These are phyloP conservation scores for Exocentrus adspersus DNA, from an alignment of 2,888 invertebrate genomes.

Conservation along the genomic window DNA sequence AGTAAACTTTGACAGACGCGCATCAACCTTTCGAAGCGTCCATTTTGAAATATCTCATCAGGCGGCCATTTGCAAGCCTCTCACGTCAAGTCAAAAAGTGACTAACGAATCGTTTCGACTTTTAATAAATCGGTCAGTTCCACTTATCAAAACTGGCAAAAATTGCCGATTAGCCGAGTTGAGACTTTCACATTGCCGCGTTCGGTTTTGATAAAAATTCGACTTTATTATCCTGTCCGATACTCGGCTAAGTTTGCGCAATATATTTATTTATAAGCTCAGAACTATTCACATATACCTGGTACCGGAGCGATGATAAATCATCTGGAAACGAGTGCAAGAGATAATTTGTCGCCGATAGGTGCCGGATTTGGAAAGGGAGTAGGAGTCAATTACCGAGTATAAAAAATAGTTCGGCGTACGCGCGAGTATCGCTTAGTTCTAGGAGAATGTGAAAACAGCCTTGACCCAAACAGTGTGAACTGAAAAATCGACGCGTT, in stretches of 20 bases:
- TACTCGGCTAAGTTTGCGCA: conserved; percentile 13
- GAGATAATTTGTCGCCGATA: conserved; percentile 19
- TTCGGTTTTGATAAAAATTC: too few species aligned
- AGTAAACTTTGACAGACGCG: conserved; percentile 54
- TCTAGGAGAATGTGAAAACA: conserved; percentile 19
- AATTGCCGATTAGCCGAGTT: not conserved
- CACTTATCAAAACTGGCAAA: too few species aligned
- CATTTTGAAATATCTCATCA: too few species aligned
- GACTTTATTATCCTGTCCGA: too few species aligned
- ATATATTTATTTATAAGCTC: conserved; percentile 22
- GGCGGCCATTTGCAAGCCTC: too few species aligned
- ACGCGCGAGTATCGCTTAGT: too few species aligned
- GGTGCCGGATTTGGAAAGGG: conserved; percentile 24
- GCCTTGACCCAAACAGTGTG: conserved; percentile 32
- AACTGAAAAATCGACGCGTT: conserved; percentile 15
- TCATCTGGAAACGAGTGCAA: conserved; percentile 8
- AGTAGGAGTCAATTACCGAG: conserved; percentile 7
- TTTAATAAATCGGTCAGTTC: too few species aligned
- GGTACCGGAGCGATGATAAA: too few species aligned
- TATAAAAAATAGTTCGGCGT: too few species aligned
- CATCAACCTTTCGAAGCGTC: too few species aligned
- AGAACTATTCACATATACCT: not conserved
- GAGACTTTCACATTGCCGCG: not conserved
- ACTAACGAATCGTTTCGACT: too few species aligned
- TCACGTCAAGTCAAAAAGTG: too few species aligned